Evolutionary conservation across 1,140 invertebrate genomes (phyloP), one percentile per base, ranked within the genome.

Genomic region (Coboldia fuscipes): DNA sequence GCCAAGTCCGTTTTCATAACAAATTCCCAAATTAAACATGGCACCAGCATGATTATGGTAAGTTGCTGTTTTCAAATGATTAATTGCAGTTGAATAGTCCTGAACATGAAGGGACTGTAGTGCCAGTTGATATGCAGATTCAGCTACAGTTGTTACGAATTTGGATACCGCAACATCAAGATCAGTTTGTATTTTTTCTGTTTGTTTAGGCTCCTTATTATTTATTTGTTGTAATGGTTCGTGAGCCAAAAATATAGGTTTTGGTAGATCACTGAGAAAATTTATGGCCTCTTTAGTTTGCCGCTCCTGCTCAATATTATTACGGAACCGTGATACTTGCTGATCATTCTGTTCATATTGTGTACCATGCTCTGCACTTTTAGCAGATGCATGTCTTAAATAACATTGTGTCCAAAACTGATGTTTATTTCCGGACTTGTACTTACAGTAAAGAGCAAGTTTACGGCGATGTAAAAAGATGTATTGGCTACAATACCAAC

Each of bases 1-100:
- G 39, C 69, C 70, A 30, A 70, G 43, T 6, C 69, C 70, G 36
- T 61, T 48, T 45, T 73, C 68, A 44, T 70, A 63, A 44, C 69
- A 72, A 3, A 71, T 42, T 20, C 58, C 70, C 34, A 73, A 48
- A 46, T 73, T 73, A 34, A 63, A 73, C 26, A 63, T 48, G 35
- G 68, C 70, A 39, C 60, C 60, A 37, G 62, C 47, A 45, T 70
- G 61, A 34, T 61, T 60, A 29, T 64, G 49, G 34, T 54, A 54
- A 19, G 65, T 61, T 35, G 68, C 66, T 32, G 48, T 57, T 33
- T 59, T 43, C 50, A 62, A 63, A 39, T 57, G 54, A 33, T 45
- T 41, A 10, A 58, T 30, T 10, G 59, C 61, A 39, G 57, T 48
- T 6, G 48, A 39, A 23, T 54, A 49, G 23, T 49, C 41, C 32